phyloP scores from a whole-genome alignment of 2,888 invertebrate species.

The Amphipyra berbera region DNA sequence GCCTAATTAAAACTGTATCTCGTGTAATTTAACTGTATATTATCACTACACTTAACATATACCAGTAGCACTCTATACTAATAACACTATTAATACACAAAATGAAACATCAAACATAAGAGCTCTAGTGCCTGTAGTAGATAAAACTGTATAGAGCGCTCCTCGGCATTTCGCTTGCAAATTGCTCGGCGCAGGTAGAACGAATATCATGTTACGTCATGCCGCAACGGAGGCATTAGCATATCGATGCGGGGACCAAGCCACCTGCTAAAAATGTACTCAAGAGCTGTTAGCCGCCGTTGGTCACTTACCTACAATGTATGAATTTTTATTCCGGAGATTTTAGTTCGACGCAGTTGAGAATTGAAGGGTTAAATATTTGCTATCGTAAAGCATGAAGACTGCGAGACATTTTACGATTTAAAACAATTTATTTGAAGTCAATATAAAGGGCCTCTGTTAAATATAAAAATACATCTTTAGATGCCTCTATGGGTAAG shows the following conservation, averaged over 20 bases:
- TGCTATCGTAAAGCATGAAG: not conserved
- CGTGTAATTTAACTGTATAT: too few species aligned
- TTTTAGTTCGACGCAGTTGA: constrained; percentile 8
- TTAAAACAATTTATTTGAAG: not conserved
- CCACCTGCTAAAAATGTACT: constrained; percentile 68
- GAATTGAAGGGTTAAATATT: constrained; percentile 13
- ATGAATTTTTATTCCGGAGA: constrained; percentile 33
- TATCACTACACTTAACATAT: too few species aligned
- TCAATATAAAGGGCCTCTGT: too few species aligned
- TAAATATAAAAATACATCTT: too few species aligned
- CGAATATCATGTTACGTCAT: constrained; percentile 74
- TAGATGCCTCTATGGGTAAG: too few species aligned
- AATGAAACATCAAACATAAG: constrained; percentile 37
- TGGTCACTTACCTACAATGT: constrained; percentile 45
- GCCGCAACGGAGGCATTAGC: constrained; percentile 68
- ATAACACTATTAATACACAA: constrained; percentile 19
- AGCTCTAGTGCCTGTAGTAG: constrained; percentile 27
- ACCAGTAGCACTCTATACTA: not conserved
- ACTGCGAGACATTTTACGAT: not conserved
- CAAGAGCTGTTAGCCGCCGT: constrained; percentile 43
- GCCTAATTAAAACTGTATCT: too few species aligned
- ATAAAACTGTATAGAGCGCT: constrained; percentile 58
- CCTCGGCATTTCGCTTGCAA: constrained; percentile 77
- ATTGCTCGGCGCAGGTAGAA: constrained; percentile 73
- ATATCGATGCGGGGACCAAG: constrained; percentile 70